These are phyloP conservation scores for Trachops cirrhosus DNA, from an alignment of 2,797 vertebrate genomes.

Conservation along the genomic window DNA sequence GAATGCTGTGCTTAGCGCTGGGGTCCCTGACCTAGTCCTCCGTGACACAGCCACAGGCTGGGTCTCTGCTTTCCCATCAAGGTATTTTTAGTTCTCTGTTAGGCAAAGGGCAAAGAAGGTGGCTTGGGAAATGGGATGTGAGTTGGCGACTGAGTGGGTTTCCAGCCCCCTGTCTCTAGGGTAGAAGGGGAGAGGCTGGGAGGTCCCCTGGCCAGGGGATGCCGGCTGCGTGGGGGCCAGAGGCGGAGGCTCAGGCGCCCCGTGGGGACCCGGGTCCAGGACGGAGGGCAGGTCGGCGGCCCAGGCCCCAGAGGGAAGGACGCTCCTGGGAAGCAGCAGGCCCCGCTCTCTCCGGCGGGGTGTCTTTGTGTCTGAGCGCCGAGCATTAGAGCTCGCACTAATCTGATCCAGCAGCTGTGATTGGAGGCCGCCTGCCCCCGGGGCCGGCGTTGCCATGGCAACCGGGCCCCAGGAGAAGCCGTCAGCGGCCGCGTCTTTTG, in stretches of 20 bases:
- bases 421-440: slow-evolving; percentile 87
- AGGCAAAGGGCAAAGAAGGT: background rate
- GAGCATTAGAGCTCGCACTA: slow-evolving; percentile 94
- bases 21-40: background rate
- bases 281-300: slow-evolving; percentile 52
- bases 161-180: background rate
- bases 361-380: slow-evolving; percentile 83
- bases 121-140: slow-evolving; percentile 11
- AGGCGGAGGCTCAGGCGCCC: slow-evolving; percentile 38
- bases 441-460: slow-evolving; percentile 92
- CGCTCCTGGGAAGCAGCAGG: slow-evolving; percentile 73
- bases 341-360: slow-evolving; percentile 74
- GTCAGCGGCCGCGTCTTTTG: slow-evolving; percentile 85
- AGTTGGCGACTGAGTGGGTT: background rate
- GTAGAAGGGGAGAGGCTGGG: background rate
- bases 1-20: background rate
- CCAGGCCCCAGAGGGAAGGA: slow-evolving; percentile 73
- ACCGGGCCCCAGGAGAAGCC: slow-evolving; percentile 88
- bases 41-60: background rate
- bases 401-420: slow-evolving; percentile 98
- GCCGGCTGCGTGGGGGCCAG: background rate
- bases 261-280: slow-evolving; percentile 43
- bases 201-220: slow-evolving; percentile 13
- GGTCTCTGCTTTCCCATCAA: background rate
- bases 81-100: background rate